Evolutionary conservation across 2,888 invertebrate species (phyloP).

Genomic region (Parochlus steinenii): DNA sequence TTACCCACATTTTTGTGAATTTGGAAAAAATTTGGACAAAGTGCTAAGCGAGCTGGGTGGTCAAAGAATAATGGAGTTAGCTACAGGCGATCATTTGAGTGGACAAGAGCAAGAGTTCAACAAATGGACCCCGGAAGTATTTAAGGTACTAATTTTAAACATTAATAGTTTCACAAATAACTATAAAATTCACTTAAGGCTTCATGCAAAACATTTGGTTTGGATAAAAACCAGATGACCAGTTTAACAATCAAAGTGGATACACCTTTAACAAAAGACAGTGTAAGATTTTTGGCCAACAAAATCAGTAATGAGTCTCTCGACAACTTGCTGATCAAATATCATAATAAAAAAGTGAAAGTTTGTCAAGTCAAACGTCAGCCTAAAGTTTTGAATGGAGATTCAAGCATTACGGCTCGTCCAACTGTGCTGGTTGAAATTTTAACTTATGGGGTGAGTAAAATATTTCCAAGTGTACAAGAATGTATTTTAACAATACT

Average conservation of each 20-base stretch:
- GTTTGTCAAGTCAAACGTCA: constrained; percentile 39
- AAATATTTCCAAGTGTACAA: constrained; percentile 14
- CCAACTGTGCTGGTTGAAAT: constrained; percentile 41
- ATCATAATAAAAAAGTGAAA: constrained; percentile 52
- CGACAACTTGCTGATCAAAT: constrained; percentile 40
- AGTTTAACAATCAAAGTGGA: constrained; percentile 64
- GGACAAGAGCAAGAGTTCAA: constrained; percentile 91
- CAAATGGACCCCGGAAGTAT: constrained; percentile 80
- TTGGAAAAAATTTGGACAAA: constrained; percentile 85
- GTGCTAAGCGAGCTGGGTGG: constrained; percentile 79
- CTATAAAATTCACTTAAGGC: too few species aligned
- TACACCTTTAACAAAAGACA: constrained; percentile 55
- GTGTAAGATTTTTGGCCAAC: constrained; percentile 55
- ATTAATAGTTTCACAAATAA: too few species aligned
- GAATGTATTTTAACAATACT: neutral
- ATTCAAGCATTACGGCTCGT: constrained; percentile 38
- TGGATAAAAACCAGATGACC: constrained; percentile 80
- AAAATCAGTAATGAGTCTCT: constrained; percentile 29
- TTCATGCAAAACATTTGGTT: constrained; percentile 81
- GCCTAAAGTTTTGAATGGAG: constrained; percentile 44
- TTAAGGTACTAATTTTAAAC: too few species aligned
- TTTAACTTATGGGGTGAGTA: constrained; percentile 24
- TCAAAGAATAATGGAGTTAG: constrained; percentile 65
- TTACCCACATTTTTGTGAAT: constrained; percentile 92
- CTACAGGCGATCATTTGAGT: constrained; percentile 86